phyloP scores from a whole-genome alignment of 2,113 vertebrate species.

The Etheostoma cragini region DNA sequence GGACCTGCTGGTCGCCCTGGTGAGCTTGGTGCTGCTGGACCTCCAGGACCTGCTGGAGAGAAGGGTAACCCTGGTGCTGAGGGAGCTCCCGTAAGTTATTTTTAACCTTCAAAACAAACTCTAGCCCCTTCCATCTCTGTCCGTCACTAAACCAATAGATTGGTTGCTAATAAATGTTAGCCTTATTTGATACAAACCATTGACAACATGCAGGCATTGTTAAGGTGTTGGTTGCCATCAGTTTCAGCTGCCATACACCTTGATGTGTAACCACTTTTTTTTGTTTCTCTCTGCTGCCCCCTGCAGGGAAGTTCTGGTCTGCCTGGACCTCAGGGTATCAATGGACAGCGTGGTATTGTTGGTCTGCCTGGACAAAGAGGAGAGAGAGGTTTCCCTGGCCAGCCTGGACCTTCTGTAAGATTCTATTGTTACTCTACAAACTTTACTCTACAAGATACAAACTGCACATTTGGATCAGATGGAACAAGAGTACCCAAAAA shows the following conservation, averaged over 20 bases:
- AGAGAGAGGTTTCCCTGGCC: constrained; percentile 94
- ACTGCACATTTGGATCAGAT: background rate
- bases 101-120: background rate
- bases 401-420: constrained; percentile 91
- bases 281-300: constrained; percentile 11
- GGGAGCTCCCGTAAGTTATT: constrained; percentile 88
- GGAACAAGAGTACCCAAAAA: background rate
- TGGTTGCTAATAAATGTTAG: background rate
- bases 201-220: background rate
- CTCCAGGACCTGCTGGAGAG: constrained; percentile 91
- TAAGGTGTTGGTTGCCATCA: background rate
- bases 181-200: background rate
- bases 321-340: constrained; percentile 93
- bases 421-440: background rate
- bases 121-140: background rate
- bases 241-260: background rate
- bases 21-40: constrained; percentile 89
- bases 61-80: constrained; percentile 92
- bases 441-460: background rate
- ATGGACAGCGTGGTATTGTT: constrained; percentile 93
- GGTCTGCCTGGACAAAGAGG: constrained; percentile 95
- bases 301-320: constrained; percentile 89
- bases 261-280: constrained; percentile 20
- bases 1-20: constrained; percentile 92
- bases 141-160: background rate